These are phyloP conservation scores for Pachypeltis micranthus DNA, from an alignment of 1,140 invertebrate genomes.

Conservation along the genomic window DNA sequence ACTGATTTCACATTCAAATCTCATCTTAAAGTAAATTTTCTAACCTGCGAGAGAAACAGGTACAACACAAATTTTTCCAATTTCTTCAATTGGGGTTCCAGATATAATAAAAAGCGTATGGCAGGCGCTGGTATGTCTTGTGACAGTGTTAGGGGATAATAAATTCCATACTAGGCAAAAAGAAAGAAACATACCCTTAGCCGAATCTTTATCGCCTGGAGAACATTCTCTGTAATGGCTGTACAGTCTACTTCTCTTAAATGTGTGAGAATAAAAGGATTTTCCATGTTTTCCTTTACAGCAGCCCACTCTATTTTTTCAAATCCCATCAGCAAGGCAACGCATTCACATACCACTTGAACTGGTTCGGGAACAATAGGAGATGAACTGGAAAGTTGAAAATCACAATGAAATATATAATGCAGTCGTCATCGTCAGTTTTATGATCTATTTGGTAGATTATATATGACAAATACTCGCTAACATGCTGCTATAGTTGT, in stretches of 20 bases:
- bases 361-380: constrained; percentile 77
- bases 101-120: background rate
- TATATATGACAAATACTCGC: no score
- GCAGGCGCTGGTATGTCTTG: background rate
- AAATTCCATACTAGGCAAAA: background rate
- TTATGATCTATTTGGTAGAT: no score
- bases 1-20: background rate
- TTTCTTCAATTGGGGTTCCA: background rate
- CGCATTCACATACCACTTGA: constrained; percentile 76
- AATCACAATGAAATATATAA: no score
- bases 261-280: constrained; percentile 64
- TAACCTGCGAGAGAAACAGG: no score
- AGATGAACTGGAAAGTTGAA: constrained; percentile 41
- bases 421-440: no score
- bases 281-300: constrained; percentile 79
- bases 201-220: constrained; percentile 42
- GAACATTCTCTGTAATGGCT: constrained; percentile 57
- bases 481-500: no score
- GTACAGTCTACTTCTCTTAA: constrained; percentile 79
- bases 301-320: constrained; percentile 80
- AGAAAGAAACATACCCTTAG: constrained; percentile 40
- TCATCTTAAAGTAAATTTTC: background rate
- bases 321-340: constrained; percentile 64
- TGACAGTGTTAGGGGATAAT: background rate
- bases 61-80: background rate